phyloP scores from a whole-genome alignment of 2,113 vertebrate genomes.

The Columba livia region DNA sequence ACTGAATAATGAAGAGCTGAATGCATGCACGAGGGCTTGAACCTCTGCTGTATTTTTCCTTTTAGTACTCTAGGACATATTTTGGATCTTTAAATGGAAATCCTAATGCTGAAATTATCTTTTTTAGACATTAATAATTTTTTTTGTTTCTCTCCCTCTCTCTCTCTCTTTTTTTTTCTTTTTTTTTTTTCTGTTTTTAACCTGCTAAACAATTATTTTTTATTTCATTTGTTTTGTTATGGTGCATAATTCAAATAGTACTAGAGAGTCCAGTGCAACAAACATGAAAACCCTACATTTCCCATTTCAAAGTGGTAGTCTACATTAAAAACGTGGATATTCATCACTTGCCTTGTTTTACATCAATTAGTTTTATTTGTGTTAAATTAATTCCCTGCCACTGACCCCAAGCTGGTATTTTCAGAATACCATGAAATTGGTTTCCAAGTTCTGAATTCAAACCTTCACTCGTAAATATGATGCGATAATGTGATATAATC shows the following conservation, averaged over 20 bases:
- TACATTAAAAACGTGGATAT: neutral
- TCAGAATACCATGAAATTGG: neutral
- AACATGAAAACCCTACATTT: neutral
- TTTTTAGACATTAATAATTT: neutral
- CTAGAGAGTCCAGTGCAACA: neutral
- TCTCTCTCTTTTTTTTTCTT: neutral
- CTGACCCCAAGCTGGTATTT: neutral
- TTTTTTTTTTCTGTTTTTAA: neutral
- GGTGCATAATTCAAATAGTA: neutral
- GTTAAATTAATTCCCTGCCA: neutral
- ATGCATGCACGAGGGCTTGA: neutral
- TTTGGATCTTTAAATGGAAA: neutral
- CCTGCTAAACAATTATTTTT: neutral
- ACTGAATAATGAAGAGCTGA: slow-evolving; percentile 2
- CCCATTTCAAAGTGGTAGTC: neutral
- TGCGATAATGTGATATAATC: neutral
- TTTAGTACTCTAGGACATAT: neutral
- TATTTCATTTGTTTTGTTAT: neutral
- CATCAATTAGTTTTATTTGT: neutral
- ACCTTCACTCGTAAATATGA: neutral
- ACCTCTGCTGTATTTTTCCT: neutral
- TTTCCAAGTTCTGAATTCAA: neutral
- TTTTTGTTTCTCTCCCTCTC: rapidly evolving
- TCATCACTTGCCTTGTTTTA: neutral
- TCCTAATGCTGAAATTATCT: neutral